These are phyloP conservation scores for Pachyrhynchus sulphureomaculatus DNA, from an alignment of 1,140 invertebrate species.

Conservation along the genomic window DNA sequence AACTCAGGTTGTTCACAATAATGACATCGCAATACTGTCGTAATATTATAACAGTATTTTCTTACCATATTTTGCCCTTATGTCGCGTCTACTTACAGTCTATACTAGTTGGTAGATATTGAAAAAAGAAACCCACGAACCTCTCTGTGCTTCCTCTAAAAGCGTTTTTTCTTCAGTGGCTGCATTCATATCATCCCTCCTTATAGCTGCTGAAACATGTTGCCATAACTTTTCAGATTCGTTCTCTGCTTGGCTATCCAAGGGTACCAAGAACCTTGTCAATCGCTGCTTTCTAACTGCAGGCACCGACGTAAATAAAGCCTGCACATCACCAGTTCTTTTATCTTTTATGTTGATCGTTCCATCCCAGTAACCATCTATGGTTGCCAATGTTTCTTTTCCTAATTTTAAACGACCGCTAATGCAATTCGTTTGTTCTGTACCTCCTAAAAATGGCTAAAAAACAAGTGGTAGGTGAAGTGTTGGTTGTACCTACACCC, in stretches of 20 bases:
- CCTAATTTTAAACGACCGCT: conserved; percentile 83
- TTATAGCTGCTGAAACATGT: conserved; percentile 80
- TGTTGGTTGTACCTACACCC: background rate
- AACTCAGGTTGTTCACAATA: too few relatives aligned
- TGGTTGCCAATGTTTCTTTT: conserved; percentile 81
- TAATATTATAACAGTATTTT: too few relatives aligned
- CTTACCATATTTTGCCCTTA: too few relatives aligned
- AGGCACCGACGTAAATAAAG: conserved; percentile 74
- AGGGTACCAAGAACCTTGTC: conserved; percentile 74
- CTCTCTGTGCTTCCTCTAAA: conserved; percentile 82
- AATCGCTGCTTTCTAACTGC: conserved; percentile 70
- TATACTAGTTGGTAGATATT: too few relatives aligned
- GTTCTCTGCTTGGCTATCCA: conserved; percentile 74
- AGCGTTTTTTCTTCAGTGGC: conserved; percentile 89
- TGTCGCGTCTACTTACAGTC: too few relatives aligned
- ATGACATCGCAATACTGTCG: too few relatives aligned
- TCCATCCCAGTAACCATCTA: conserved; percentile 92
- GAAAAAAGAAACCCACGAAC: too few relatives aligned
- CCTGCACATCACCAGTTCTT: conserved; percentile 67
- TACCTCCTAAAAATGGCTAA: conserved; percentile 82
- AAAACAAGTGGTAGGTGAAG: conserved; percentile 30
- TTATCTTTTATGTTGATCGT: conserved; percentile 81
- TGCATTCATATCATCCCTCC: conserved; percentile 68
- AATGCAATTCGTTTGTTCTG: conserved; percentile 82
- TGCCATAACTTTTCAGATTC: conserved; percentile 89